Evolutionary conservation across 2,797 vertebrate species (phyloP), one percentile per base, ranked within the genome.

Genomic region (Muraenolepis orangiensis): DNA sequence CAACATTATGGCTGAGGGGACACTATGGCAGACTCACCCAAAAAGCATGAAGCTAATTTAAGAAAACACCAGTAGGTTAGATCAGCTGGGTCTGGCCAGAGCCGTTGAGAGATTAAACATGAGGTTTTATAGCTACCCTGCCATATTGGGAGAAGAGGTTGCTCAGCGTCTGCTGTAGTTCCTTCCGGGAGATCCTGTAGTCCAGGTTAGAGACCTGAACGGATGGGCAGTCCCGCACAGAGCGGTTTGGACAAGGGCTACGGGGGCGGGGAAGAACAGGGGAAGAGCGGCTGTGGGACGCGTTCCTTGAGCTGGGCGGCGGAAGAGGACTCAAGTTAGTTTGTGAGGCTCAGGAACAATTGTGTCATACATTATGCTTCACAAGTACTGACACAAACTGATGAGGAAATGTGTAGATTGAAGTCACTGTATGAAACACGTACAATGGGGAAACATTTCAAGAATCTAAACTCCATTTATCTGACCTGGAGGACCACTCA

Each of bases 131-230:
- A 61, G 81, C 91, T 89, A 98, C 98, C 95, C 94, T 94, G 79
- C 98, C 97, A 20, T 96, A 95, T 80, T 93, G 94, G 36, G 94
- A 95, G 84, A 99, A 99, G 0, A 89, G 87, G 57, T 98, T 95
- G 8, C 93, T 92, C 74, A 99, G 87, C 0, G 91, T 94, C 84
- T 98, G 97, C 82, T 96, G 96, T 68, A 99, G 91, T 71, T 99
- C 97, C 82, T 98, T 99, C 70, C 97, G 95, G 74, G 96, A 98
- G 86, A 98, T 91, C 82, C 97, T 94, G 90, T 99, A 98, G 88
- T 99, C 97, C 75, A 99, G 81, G 82, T 99, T 99, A 84, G 94
- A 94, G 82, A 99, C 93, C 74, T 97, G 97, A 82, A 99, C 78
- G 46, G 97, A 96, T 4, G 93, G 94, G 72, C 97, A 95, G 66